Base-by-base conservation (phyloP, 2,888 invertebrate genomes). In the Napeogenes sylphis region DNA sequence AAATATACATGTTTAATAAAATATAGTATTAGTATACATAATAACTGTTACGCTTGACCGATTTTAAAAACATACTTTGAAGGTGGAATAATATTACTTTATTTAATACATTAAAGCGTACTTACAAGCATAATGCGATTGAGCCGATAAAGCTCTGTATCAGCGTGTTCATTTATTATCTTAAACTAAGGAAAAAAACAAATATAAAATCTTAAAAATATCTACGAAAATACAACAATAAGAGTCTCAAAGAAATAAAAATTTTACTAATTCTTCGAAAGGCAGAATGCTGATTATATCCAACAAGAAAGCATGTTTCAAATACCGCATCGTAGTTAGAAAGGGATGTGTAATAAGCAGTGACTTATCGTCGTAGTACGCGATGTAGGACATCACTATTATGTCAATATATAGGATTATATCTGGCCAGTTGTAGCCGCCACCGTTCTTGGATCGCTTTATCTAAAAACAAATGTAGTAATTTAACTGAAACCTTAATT, bases 321-420 rank as follows among this genome's bases (percentile, higher is more conserved):
- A 60, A 71, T 91, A 91, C 60, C 84, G 75, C 0, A 77, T 75
- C 0, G 89, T 76, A 1, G 87, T 90, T 6, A 85, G 68, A 10
- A 89, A 69, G 0, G 92, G 91, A 71, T 92, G 92, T 0, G 86
- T 89, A 30, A 92, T 79, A 10, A 91, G 70, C 14, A 92, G 65
- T 0, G 87, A 90, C 21, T 79, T 77, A 1, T 88, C 79, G 54
- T 91, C 80, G 70, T 91, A 92, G 67, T 87, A 92, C 0, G 86
- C 88, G 0, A 92, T 85, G 59, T 92, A 91, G 0, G 87, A 70
- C 85, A 91, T 87, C 12, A 92, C 71, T 6, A 90, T 45, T 0
- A 92, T 68, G 54, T 92, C 91, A 2, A 85, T 3, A 56, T 85
- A 86, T 12, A 91, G 68, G 3, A 85, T 38, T 14, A 81, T 66